These are phyloP conservation scores for Eleginops maclovinus DNA, from an alignment of 2,113 vertebrate species.

Conservation along the genomic window DNA sequence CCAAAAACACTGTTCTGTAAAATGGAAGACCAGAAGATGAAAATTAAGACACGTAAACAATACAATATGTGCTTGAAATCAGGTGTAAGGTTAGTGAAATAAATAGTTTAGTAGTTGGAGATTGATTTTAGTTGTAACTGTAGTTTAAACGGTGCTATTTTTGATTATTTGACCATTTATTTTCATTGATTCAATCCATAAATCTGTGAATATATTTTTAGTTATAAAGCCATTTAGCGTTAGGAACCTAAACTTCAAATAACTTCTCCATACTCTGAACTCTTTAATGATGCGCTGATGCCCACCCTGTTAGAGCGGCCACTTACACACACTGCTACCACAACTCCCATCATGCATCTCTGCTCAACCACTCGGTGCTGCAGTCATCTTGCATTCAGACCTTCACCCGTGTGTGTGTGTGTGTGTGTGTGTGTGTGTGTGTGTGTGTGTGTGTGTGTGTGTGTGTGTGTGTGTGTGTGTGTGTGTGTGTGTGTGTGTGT, in stretches of 20 bases:
- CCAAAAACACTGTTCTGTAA: background rate
- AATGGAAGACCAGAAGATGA: background rate
- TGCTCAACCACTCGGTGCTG: conserved; percentile 20
- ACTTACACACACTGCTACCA: background rate
- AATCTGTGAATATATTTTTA: background rate
- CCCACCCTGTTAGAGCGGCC: conserved; percentile 8
- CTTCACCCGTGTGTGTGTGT: conserved; percentile 21
- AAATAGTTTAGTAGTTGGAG: too few species aligned
- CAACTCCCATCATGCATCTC: conserved; percentile 44
- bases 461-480: too few species aligned
- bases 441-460: conserved; percentile 5
- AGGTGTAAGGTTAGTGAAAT: too few species aligned
- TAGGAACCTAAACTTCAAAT: background rate
- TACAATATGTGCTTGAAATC: background rate
- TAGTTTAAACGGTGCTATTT: background rate
- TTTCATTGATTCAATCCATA: background rate
- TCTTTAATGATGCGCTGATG: conserved; percentile 7
- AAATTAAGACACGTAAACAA: too few species aligned
- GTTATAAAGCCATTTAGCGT: background rate
- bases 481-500: conserved; percentile 7
- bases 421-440: background rate
- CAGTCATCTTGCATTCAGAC: conserved; percentile 23
- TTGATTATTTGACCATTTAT: background rate
- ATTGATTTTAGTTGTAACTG: rapidly evolving
- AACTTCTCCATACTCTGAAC: conserved; percentile 5